phyloP scores from a whole-genome alignment of 2,113 vertebrate species.

The Pelobates fuscus region DNA sequence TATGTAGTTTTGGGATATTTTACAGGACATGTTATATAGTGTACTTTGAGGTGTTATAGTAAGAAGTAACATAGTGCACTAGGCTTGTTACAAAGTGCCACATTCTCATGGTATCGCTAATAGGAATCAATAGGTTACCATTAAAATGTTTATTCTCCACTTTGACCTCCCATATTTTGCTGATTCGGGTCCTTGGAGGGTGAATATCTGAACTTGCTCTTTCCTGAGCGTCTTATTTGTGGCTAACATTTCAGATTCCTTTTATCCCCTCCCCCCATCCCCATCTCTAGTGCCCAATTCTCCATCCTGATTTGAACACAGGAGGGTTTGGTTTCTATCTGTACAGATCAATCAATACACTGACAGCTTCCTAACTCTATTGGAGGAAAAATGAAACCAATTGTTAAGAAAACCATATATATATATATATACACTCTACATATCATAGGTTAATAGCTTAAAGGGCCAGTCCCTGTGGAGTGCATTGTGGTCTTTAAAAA shows the following conservation, averaged over 20 bases:
- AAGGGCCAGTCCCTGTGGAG: conserved; percentile 11
- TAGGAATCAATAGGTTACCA: no score
- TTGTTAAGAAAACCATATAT: conserved; percentile 20
- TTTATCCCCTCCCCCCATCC: background rate
- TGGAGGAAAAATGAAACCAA: conserved; percentile 44
- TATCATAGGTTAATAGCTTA: conserved; percentile 20
- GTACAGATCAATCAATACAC: conserved; percentile 40
- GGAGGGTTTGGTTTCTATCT: conserved; percentile 42
- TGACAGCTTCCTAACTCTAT: conserved; percentile 38
- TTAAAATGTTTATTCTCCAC: no score
- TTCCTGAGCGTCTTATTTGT: conserved; percentile 7
- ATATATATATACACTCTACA: background rate
- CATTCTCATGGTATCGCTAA: no score
- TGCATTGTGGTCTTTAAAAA: background rate
- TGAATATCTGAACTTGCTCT: conserved; percentile 26
- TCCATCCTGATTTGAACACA: conserved; percentile 5
- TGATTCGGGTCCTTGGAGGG: conserved; percentile 1
- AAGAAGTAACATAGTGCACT: no score
- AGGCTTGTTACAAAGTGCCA: no score
- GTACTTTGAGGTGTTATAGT: no score
- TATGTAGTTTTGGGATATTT: no score
- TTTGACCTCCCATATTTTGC: conserved; percentile 8
- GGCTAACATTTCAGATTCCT: conserved; percentile 32
- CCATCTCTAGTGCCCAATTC: conserved; percentile 7
- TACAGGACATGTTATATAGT: no score